Conservation (phyloP, 2,797 vertebrate genomes). For the Tenualosa ilisha region DNA sequence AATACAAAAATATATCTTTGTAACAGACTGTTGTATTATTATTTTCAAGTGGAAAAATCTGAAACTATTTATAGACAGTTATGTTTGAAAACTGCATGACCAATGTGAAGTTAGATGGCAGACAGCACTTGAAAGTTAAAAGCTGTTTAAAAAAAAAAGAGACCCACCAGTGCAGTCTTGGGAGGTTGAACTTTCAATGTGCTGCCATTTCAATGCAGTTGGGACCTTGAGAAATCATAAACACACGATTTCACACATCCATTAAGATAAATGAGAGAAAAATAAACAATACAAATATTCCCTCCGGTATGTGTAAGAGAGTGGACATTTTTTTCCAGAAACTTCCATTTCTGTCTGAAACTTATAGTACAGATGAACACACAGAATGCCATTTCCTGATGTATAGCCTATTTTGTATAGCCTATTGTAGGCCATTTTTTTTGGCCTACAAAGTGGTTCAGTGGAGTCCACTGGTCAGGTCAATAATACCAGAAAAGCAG, state of each 20-base stretch:
- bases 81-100: background rate
- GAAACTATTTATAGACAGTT: conserved; percentile 35
- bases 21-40: conserved; percentile 24
- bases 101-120: background rate
- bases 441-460: background rate
- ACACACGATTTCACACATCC: conserved; percentile 40
- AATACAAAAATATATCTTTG: background rate
- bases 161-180: background rate
- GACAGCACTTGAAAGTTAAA: background rate
- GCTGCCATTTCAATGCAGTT: background rate
- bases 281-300: conserved; percentile 24
- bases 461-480: background rate
- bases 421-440: background rate
- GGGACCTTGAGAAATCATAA: conserved; percentile 28
- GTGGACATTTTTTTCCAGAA: background rate
- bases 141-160: background rate
- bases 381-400: background rate
- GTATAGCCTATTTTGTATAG: too few species aligned
- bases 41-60: conserved; percentile 24
- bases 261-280: conserved; percentile 47
- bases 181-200: background rate
- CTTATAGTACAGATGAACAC: background rate
- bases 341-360: background rate
- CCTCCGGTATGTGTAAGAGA: background rate
- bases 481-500: background rate